These are phyloP conservation scores for Chironomus striatipennis DNA, from an alignment of 1,140 invertebrate species.

Conservation along the genomic window DNA sequence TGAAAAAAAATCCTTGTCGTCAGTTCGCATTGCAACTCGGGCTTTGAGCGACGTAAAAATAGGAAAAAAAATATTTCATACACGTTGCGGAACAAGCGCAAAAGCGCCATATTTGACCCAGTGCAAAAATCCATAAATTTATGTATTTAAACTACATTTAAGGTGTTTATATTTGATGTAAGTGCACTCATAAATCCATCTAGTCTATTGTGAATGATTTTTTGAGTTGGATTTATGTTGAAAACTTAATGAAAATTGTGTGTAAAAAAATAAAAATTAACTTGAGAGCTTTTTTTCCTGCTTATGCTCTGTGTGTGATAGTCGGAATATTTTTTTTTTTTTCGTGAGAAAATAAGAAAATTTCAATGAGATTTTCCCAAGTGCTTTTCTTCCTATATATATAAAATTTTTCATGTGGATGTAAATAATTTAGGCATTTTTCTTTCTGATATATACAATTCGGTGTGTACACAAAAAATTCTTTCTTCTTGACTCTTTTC, in stretches of 20 bases:
- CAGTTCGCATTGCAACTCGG: slow-evolving; percentile 4
- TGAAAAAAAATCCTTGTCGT: background rate
- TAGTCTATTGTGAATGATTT: background rate
- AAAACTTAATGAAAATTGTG: background rate
- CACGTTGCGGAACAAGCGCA: slow-evolving; percentile 18
- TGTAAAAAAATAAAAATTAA: background rate
- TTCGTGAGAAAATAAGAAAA: background rate
- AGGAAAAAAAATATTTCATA: background rate
- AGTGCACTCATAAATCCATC: background rate
- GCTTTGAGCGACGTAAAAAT: slow-evolving; percentile 17
- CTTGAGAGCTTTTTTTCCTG: background rate
- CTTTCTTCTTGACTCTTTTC: background rate
- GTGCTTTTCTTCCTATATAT: background rate
- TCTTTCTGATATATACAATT: too few relatives aligned
- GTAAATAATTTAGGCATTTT: slow-evolving; percentile 11
- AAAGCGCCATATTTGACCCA: slow-evolving; percentile 22
- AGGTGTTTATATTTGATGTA: background rate
- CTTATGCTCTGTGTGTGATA: too few relatives aligned
- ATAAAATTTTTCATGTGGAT: background rate
- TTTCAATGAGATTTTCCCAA: background rate
- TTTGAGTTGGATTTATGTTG: background rate
- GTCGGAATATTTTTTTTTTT: too few relatives aligned
- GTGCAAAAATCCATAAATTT: slow-evolving; percentile 19
- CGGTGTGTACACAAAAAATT: background rate
- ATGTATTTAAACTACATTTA: background rate